phyloP scores from a whole-genome alignment of 2,888 invertebrate genomes.

The Labia minor region DNA sequence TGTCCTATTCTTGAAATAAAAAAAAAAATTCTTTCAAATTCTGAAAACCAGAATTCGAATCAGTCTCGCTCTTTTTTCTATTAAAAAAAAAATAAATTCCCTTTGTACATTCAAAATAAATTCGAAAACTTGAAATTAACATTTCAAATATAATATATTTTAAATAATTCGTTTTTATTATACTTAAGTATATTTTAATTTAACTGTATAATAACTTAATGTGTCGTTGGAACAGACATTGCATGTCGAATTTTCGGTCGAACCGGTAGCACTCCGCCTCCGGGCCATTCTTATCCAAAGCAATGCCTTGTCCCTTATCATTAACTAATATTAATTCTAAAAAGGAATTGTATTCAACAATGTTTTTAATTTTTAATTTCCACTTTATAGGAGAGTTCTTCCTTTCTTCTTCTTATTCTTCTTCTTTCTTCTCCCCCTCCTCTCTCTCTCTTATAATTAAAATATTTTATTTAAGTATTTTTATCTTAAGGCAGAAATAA shows the following conservation, averaged over 20 bases:
- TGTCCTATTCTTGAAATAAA: neutral
- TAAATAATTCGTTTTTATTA: neutral
- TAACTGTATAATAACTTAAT: neutral
- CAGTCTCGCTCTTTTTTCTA: too few relatives aligned
- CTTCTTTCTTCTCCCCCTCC: neutral
- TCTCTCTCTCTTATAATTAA: neutral
- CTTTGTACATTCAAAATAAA: neutral
- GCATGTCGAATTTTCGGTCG: neutral
- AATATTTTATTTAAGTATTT: neutral
- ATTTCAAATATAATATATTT: conserved; percentile 4
- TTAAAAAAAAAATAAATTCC: too few relatives aligned
- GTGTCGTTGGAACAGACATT: neutral
- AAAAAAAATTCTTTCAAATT: neutral
- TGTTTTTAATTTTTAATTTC: neutral
- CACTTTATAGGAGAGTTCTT: neutral
- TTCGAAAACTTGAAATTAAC: neutral
- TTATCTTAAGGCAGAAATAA: neutral
- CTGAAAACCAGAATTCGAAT: neutral
- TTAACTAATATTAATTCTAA: conserved; percentile 1
- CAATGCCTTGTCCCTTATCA: neutral
- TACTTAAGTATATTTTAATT: conserved; percentile 13
- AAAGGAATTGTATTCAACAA: neutral
- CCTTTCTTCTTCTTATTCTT: neutral
- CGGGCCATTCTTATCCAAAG: neutral
- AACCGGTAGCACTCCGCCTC: neutral